These are phyloP conservation scores for Drosophila vallismaia DNA, from an alignment of 2,888 invertebrate species.

Conservation along the genomic window DNA sequence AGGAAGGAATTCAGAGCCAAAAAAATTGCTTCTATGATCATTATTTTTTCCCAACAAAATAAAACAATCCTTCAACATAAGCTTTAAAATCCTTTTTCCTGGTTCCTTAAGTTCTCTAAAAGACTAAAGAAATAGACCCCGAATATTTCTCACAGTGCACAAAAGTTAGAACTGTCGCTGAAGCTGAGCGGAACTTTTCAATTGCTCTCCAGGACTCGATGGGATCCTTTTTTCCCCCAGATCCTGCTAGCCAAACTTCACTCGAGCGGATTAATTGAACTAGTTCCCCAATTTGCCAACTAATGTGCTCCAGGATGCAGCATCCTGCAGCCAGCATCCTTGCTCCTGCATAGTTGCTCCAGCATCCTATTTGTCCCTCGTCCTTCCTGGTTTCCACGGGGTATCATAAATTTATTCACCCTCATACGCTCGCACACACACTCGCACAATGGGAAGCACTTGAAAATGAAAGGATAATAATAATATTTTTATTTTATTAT, in stretches of 20 bases:
- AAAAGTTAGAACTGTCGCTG: conserved; percentile 8
- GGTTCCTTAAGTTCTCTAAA: no score
- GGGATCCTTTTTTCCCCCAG: conserved; percentile 2
- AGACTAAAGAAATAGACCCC: no score
- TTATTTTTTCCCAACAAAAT: no score
- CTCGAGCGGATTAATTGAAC: conserved; percentile 44
- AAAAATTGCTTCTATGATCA: no score
- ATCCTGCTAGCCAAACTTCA: conserved; percentile 11
- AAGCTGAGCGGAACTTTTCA: conserved; percentile 18
- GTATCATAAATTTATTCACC: conserved; percentile 17
- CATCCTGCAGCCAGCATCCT: conserved; percentile 10
- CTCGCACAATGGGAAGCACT: conserved; percentile 53
- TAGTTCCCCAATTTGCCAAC: conserved; percentile 46
- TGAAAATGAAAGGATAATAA: conserved; percentile 54
- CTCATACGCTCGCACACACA: conserved; percentile 5
- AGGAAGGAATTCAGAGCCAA: no score
- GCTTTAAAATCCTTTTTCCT: no score
- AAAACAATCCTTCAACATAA: no score
- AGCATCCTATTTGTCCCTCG: neutral
- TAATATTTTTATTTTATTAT: conserved; percentile 50
- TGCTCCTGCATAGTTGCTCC: neutral
- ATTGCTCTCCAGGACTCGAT: conserved; percentile 30
- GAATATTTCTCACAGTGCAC: conserved; percentile 9
- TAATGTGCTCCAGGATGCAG: conserved; percentile 28
- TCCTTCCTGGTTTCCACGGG: conserved; percentile 12